A percentile compares a stretch with the other conserved stretches of the same genome.
Evolutionary conservation across 2,888 invertebrate species (phyloP).

Genomic region (Pheosia gnoma): DNA sequence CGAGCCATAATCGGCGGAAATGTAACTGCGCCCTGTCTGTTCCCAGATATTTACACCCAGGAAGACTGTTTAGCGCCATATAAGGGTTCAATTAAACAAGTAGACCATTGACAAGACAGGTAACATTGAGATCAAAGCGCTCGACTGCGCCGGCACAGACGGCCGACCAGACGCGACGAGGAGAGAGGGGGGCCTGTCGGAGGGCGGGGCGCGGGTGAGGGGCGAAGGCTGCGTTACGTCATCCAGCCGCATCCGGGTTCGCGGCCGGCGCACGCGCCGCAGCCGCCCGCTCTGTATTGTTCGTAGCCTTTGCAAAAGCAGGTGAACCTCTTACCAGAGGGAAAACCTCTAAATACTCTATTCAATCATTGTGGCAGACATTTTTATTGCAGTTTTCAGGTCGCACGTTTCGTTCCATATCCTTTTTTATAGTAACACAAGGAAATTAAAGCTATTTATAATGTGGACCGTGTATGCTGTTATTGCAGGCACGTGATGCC

Average conservation of each 20-base stretch:
- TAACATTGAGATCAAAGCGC: slow-evolving; percentile 56
- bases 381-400: not conserved
- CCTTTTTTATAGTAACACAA: not conserved
- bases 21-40: slow-evolving; percentile 29
- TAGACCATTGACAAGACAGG: slow-evolving; percentile 38
- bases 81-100: slow-evolving; percentile 57
- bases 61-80: slow-evolving; percentile 33
- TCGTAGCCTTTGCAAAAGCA: slow-evolving; percentile 28
- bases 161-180: slow-evolving; percentile 68
- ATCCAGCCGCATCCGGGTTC: slow-evolving; percentile 79
- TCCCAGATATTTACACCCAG: slow-evolving; percentile 29
- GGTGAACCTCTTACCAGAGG: slow-evolving; percentile 22
- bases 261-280: slow-evolving; percentile 75
- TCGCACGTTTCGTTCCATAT: not conserved
- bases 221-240: slow-evolving; percentile 77
- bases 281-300: slow-evolving; percentile 45
- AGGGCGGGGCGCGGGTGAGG: slow-evolving; percentile 34
- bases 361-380: not conserved
- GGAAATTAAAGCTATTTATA: not conserved
- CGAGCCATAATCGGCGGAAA: slow-evolving; percentile 25
- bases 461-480: not conserved
- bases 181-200: slow-evolving; percentile 41
- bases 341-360: slow-evolving; percentile 6
- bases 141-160: slow-evolving; percentile 59
- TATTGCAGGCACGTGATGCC: not conserved